Evolutionary conservation across 2,888 invertebrate genomes (phyloP), one percentile per base, ranked within the genome.

Genomic region (Harmothoe impar): DNA sequence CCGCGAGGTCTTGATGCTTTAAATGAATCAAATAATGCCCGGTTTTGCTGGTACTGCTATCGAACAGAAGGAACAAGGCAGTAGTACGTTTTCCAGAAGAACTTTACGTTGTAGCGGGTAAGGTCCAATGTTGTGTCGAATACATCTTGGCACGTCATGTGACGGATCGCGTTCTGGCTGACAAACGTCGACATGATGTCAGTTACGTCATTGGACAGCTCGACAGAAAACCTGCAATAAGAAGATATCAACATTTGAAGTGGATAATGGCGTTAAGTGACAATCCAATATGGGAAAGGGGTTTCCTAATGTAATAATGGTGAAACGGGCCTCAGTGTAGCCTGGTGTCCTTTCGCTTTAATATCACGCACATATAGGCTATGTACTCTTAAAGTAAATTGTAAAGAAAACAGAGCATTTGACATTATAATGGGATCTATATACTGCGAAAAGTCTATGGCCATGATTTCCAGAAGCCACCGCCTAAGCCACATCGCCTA

Each of bases 61-160:
- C 62, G 62, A 62, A 43, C 23, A 23, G 43, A 81, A 33, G 81
- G 81, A 43, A 81, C 43, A 12, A 81, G 81, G 81, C 81, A 81
- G 81, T 81, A 81, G 23, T n/a, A 81, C 0, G 81, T 81, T 43
- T 81, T 81, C 35, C 43, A 17, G 81, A 81, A 81, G 43, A 81
- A 81, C 23, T 81, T 81, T 1, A 81, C 81, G 81, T 81, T 81
- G 81, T 81, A 81, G n/a, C 43, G 35, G 81, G 81, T 81, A 33
- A 81, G n/a, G n/a, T 81, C 81, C 81, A 81, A 33, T 33, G 81
- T 23, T 33, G 81, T 81, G 43, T 81, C 81, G 81, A 81, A 33
- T 3, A 81, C 43, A 35, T 81, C 81, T 25, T 33, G 43, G 43
- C 81, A 33, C 81, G 15, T 81, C 81, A 33, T 33, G 81, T 81